Base-by-base conservation (phyloP, 2,888 invertebrate genomes). In the Sceliomorpha sp. region DNA sequence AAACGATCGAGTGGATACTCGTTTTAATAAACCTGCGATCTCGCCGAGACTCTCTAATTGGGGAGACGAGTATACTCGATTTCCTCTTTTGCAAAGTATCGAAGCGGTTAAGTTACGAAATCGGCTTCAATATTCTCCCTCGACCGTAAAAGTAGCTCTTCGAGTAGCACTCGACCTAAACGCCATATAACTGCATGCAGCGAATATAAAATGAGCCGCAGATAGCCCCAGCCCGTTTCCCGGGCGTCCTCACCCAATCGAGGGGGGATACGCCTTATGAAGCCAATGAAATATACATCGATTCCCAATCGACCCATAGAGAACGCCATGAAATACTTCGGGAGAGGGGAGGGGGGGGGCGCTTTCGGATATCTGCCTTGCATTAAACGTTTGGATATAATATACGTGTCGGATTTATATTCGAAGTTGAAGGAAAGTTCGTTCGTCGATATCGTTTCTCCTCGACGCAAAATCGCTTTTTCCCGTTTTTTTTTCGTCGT, bases 181-280 rank as follows among this genome's bases (percentile, higher is more conserved):
- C 60, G 60, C 44, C 37, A 20, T 44, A 60, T 42, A 60, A 51
- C 60, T 44, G 51, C 60, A 51, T 51, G 60, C 60, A 44, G 60
- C 50, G 50, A 60, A 60, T 60, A 60, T 60, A 60, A 60, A 60
- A 51, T 50, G 51, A 60, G 37, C 44, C 44, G 44, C 44, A 29
- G 50, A 60, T 50, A 44, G 50, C 44, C 42, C n/a, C 17, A 44
- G 44, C 50, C 42, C 48, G 48, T 47, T 40, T 15, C 47, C 40
- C 32, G 20, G 26, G 17, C 48, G 48, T 48, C 29, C 45, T 56
- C 58, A 26, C 39, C 39, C 14, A 24, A 37, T 58, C 31, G 24
- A 32, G 10, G 12, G 39, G 48, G 32, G 44, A 45, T 48, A n/a
- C n/a, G n/a, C n/a, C 58, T 59, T 26, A 34, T 40, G 42, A 42